Evolutionary conservation across 2,113 vertebrate species (phyloP).

Genomic region (Lepidothrix coronata): DNA sequence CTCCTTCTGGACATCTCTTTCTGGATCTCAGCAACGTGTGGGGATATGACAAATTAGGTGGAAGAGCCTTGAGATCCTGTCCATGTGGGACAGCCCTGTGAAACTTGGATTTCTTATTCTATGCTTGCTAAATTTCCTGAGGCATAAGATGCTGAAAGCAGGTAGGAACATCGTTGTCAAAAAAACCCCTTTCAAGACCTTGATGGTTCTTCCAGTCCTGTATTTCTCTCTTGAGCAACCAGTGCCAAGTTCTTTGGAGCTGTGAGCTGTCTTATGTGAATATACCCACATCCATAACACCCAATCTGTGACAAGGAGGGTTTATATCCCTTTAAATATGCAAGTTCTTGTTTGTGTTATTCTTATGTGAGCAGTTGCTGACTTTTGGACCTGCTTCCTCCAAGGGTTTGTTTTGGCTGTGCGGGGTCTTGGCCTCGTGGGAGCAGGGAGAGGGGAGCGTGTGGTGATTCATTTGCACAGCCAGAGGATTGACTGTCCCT

Average conservation of each 20-base stretch:
- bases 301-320: not conserved
- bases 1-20: not conserved
- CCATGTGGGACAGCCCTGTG: rapidly evolving
- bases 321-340: not conserved
- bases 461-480: conserved; percentile 17
- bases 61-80: not conserved
- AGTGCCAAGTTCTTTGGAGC: not conserved
- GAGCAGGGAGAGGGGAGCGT: not conserved
- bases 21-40: not conserved
- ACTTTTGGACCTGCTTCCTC: not conserved
- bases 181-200: not conserved
- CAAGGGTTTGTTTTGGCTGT: not conserved
- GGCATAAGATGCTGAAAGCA: not conserved
- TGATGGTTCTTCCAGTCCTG: not conserved
- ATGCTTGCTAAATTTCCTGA: not conserved
- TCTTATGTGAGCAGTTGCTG: not conserved
- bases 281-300: not conserved
- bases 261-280: not conserved
- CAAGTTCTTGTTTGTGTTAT: not conserved
- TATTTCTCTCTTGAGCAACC: not conserved
- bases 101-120: not conserved
- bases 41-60: not conserved
- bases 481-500: not conserved
- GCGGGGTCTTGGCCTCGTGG: not conserved
- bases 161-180: not conserved